Percentiles rank a stretch among this genome's conserved stretches.
Conservation (phyloP, 2,888 invertebrate genomes). For the Isoperla grammatica region DNA sequence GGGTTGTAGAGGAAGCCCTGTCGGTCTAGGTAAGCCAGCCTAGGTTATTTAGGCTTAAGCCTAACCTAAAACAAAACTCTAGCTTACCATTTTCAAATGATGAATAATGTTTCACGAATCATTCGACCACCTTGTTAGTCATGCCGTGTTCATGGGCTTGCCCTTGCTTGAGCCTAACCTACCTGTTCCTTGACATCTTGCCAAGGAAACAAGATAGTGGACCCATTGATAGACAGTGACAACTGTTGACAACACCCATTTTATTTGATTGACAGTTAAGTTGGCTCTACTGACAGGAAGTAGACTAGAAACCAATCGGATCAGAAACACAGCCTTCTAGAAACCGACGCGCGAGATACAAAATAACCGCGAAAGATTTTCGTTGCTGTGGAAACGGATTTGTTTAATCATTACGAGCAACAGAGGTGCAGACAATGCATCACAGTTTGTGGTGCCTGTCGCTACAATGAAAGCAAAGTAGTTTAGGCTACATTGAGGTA, state of each 20-base stretch:
- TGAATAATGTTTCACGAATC: neutral
- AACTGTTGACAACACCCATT: constrained; percentile 12
- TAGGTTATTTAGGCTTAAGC: no score
- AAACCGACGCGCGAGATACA: neutral
- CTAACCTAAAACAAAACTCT: no score
- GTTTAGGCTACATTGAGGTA: no score
- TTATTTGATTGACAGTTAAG: neutral
- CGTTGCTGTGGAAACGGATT: neutral
- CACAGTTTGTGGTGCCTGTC: neutral
- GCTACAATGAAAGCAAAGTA: no score
- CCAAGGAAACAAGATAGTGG: constrained; percentile 7
- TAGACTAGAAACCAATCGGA: no score
- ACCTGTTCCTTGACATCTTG: constrained; percentile 8
- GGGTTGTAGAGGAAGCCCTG: no score
- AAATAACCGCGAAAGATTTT: neutral
- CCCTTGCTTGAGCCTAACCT: neutral
- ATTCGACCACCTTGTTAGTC: constrained; percentile 4
- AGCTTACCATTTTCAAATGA: no score
- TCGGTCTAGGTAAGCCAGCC: no score
- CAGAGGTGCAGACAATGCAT: no score
- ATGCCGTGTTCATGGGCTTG: neutral
- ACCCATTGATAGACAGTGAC: neutral
- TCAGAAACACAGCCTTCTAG: no score
- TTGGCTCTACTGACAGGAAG: no score
- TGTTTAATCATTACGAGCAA: constrained; percentile 8